A percentile compares a stretch with the other conserved stretches of the same genome.
Evolutionary conservation across 2,797 vertebrate species (phyloP).

Genomic region (Lycodopsis pacificus): DNA sequence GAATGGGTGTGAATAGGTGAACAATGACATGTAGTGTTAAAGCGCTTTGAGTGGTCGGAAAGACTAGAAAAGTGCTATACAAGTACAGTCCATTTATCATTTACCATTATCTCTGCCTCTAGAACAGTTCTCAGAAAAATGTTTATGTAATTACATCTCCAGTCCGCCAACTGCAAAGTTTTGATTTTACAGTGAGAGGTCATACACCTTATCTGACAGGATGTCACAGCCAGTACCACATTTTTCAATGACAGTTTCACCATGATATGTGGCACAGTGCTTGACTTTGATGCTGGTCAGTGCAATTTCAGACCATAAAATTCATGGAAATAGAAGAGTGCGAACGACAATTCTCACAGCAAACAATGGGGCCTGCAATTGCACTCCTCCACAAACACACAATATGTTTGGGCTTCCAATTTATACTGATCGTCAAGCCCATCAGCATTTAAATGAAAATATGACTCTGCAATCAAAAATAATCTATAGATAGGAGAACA

Average conservation of each 20-base stretch:
- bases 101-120: conserved; percentile 25
- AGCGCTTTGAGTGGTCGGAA: no score
- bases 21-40: no score
- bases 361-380: conserved; percentile 69
- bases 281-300: conserved; percentile 62
- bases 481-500: conserved; percentile 60
- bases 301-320: conserved; percentile 80
- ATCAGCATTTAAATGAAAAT: conserved; percentile 87
- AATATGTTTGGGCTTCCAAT: conserved; percentile 76
- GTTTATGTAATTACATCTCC: conserved; percentile 30
- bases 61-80: no score
- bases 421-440: conserved; percentile 68
- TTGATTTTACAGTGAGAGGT: conserved; percentile 18
- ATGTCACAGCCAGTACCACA: conserved; percentile 6
- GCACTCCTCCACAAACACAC: conserved; percentile 62
- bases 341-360: conserved; percentile 68
- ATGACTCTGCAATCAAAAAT: conserved; percentile 76
- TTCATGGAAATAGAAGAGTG: conserved; percentile 76
- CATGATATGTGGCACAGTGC: conserved; percentile 20
- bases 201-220: conserved; percentile 23
- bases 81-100: no score
- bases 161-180: conserved; percentile 28
- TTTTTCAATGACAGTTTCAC: conserved; percentile 42
- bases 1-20: no score
- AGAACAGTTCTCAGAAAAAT: conserved; percentile 23